Base-by-base conservation (phyloP, 1,140 invertebrate species). In the Hylaeus anthracinus region DNA sequence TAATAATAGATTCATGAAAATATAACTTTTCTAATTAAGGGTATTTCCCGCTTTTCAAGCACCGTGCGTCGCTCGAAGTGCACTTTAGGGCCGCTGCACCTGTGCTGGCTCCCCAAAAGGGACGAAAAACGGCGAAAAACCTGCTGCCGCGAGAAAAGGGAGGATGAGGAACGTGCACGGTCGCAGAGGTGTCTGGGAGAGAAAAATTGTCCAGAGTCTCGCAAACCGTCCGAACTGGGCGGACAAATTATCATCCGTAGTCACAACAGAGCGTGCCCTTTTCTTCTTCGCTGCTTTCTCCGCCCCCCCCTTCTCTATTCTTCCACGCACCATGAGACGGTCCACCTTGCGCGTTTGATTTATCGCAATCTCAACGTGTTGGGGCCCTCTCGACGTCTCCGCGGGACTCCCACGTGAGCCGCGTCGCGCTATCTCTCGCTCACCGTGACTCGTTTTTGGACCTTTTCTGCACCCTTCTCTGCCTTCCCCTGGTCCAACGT, bases 181-280 rank as follows among this genome's bases (percentile, higher is more conserved):
- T 45, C 3, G 43, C 6, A 53, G 58, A 66, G 63, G 55, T 15
- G 61, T 48, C 10, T 8, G 37, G 56, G 55, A 15, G 26, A 64
- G 41, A 80, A 56, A 55, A 65, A 76, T 82, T 10, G 79, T 80
- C n/a, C 56, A 41, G 73, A 88, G 74, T 72, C 76, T 88, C 63
- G 86, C 87, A 74, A 88, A 85, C 79, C 76, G 74, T 74, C 76
- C 76, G 72, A 45, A 85, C 83, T 83, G 60, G 74, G 79, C 85
- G 82, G 83, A 90, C 89, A 90, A 90, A 90, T 90, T 90, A 89
- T 88, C 85, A 86, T 88, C 85, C 64, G 55, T 45, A 69, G 85
- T 87, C 85, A 89, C 83, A 90, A 90, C 86, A 86, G 79, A 88
- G 80, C 80, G 88, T 88, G 87, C 82, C 83, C 78, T 72, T 88